Conservation (phyloP, 2,888 invertebrate genomes). For the Subacronicta megacephala region DNA sequence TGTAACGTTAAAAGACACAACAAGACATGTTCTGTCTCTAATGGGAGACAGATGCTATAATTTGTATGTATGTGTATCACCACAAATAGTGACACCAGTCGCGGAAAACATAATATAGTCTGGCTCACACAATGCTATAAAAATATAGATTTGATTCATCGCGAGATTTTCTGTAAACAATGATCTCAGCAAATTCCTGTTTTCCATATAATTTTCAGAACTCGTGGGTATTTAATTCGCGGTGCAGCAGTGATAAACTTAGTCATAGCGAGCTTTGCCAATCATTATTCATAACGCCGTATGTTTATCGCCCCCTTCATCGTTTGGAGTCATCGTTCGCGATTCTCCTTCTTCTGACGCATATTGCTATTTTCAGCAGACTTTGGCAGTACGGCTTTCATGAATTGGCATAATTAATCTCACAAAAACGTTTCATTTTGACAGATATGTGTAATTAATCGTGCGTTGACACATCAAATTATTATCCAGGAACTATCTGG, state of each 20-base stretch:
- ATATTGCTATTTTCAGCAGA: slow-evolving; percentile 77
- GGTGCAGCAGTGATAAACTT: slow-evolving; percentile 58
- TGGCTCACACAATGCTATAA: slow-evolving; percentile 16
- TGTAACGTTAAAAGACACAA: too few relatives aligned
- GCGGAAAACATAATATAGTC: too few relatives aligned
- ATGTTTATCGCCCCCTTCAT: slow-evolving; percentile 77
- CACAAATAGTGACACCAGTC: too few relatives aligned
- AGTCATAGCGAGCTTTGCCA: slow-evolving; percentile 78
- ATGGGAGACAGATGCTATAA: too few relatives aligned
- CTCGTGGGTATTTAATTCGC: slow-evolving; percentile 62
- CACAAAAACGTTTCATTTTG: slow-evolving; percentile 54
- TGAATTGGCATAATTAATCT: slow-evolving; percentile 63
- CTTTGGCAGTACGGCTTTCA: slow-evolving; percentile 57
- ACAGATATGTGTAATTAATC: slow-evolving; percentile 57
- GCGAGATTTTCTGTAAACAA: slow-evolving; percentile 56
- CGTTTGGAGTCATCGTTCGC: slow-evolving; percentile 75
- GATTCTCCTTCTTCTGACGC: slow-evolving; percentile 77
- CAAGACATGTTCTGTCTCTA: too few relatives aligned
- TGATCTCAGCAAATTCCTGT: slow-evolving; percentile 51
- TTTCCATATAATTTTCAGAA: slow-evolving; percentile 59
- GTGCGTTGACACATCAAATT: slow-evolving; percentile 23
- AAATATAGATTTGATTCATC: slow-evolving; percentile 42
- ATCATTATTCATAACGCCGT: slow-evolving; percentile 78
- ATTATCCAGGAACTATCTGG: slow-evolving; percentile 22
- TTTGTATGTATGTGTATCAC: too few relatives aligned